These are phyloP conservation scores for Neria commutata DNA, from an alignment of 2,888 invertebrate species.

Conservation along the genomic window DNA sequence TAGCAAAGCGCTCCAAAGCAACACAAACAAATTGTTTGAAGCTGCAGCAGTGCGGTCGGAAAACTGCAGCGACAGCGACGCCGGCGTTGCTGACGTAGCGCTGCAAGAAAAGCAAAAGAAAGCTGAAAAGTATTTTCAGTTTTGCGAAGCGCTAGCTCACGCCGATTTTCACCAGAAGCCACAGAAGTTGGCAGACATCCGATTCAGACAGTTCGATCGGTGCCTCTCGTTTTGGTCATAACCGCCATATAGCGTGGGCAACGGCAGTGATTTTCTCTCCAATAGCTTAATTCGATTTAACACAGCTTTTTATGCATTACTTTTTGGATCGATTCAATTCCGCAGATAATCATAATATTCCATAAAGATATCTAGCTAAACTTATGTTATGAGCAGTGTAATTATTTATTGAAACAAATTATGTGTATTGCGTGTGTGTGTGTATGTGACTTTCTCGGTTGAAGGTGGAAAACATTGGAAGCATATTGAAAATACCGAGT, in stretches of 20 bases:
- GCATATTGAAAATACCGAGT: too few species aligned
- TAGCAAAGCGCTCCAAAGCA: slow-evolving; percentile 5
- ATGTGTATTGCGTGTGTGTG: too few species aligned
- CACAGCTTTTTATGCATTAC: background rate
- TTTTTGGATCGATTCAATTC: background rate
- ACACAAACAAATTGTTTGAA: slow-evolving; percentile 4
- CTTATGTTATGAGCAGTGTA: too few species aligned
- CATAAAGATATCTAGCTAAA: too few species aligned
- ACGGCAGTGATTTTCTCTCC: background rate
- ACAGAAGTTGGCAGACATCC: slow-evolving; percentile 25
- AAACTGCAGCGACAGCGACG: background rate
- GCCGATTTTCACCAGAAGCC: slow-evolving; percentile 18
- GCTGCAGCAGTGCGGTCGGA: background rate
- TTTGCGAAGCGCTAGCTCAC: slow-evolving; percentile 2
- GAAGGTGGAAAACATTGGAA: too few species aligned
- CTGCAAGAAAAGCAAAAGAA: slow-evolving; percentile 13
- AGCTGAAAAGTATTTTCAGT: slow-evolving; percentile 20
- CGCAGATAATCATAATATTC: background rate
- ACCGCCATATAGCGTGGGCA: too few species aligned
- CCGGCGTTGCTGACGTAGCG: background rate
- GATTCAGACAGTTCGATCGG: slow-evolving; percentile 21
- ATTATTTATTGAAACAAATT: too few species aligned
- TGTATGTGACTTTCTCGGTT: too few species aligned
- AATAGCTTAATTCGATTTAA: background rate
- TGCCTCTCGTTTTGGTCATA: too few species aligned